Evolutionary conservation across 2,113 vertebrate genomes (phyloP).

Genomic region (Pavo muticus): DNA sequence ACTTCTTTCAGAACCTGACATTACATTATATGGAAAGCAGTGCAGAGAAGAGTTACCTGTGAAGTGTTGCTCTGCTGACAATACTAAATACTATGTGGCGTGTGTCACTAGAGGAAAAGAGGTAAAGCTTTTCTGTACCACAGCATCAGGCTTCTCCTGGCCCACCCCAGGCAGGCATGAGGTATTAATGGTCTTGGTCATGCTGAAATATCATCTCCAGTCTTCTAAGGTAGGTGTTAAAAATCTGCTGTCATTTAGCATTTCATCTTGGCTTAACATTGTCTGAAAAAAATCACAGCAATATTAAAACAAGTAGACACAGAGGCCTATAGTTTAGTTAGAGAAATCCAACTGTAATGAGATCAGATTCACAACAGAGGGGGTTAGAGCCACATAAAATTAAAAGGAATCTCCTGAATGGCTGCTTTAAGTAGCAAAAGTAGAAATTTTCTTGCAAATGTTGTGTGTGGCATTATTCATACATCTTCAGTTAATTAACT

Average conservation of each 20-base stretch:
- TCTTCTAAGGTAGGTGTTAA: slow-evolving; percentile 76
- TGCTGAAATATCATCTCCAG: slow-evolving; percentile 66
- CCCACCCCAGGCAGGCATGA: not conserved
- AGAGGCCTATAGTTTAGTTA: not conserved
- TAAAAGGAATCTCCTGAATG: not conserved
- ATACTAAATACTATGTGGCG: not conserved
- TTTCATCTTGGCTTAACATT: slow-evolving; percentile 86
- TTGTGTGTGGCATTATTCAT: not conserved
- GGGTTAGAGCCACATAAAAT: not conserved
- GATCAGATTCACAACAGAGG: not conserved
- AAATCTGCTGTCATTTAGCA: slow-evolving; percentile 82
- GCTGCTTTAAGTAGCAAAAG: not conserved
- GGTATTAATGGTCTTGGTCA: slow-evolving; percentile 37
- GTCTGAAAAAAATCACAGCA: slow-evolving; percentile 82
- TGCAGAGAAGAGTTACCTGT: not conserved
- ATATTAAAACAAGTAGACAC: not conserved
- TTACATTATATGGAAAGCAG: not conserved
- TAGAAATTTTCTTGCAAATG: not conserved
- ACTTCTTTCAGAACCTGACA: not conserved
- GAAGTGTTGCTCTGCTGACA: not conserved
- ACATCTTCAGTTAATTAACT: not conserved
- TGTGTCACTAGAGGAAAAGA: not conserved
- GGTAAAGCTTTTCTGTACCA: not conserved
- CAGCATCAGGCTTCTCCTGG: not conserved
- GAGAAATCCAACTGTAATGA: not conserved